Evolutionary conservation across 1,140 invertebrate species (phyloP), one percentile per base, ranked within the genome.

Genomic region (Agrilus planipennis): DNA sequence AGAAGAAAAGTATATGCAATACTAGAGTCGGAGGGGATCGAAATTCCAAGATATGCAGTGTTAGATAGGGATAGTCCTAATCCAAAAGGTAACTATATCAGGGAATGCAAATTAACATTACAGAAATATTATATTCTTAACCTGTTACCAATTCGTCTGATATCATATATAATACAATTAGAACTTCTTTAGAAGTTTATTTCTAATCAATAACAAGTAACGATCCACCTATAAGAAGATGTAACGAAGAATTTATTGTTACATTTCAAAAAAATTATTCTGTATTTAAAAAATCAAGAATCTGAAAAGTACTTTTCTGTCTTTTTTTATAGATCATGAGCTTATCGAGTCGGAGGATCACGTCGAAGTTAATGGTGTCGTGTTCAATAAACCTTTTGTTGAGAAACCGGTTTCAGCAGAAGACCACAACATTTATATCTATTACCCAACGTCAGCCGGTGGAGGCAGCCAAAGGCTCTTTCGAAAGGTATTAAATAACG

Each of bases 351-450:
- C 85, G 2, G 95, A 99, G 61, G 96, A 99, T 69, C 90, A 96
- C 54, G 94, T 99, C 7, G 95, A 99, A 68, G 89, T 99, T 4
- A 94, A 97, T 63, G 93, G 93, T 3, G 78, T 91, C 16, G 80
- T 88, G 2, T 99, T 99, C 57, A 95, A 96, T 59, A 99, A 98
- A 62, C 96, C 96, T 0, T 99, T 99, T 71, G 96, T 99, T 0
- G 96, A 99, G 64, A 98, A 98, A 62, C 93, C 93, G 1, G 79
- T 94, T 27, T 95, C 89, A 15, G 96, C 96, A 0, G 96, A 99
- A 69, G 94, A 99, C 69, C 96, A 99, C 64, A 99, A 99, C 62
- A 96, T 99, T 58, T 98, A 97, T 62, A 99, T 99, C 53, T 99
- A 99, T 66, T 99, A 98, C 69, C 96, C 95, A 0, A 91, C 90